These are phyloP conservation scores for Mactromeris polynyma DNA, from an alignment of 2,888 invertebrate species.

Conservation along the genomic window DNA sequence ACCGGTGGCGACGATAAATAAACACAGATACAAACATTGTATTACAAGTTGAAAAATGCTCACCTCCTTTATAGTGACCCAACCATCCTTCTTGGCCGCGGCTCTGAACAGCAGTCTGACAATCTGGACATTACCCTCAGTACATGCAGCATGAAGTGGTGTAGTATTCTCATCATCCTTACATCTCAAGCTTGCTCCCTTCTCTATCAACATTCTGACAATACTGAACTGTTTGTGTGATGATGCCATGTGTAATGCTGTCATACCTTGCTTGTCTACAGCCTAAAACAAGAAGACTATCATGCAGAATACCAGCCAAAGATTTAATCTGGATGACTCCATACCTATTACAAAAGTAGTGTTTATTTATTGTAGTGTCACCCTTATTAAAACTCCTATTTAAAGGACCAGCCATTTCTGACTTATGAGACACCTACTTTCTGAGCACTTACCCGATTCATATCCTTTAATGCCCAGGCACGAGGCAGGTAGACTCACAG, in stretches of 20 bases:
- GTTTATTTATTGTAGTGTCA: too few relatives aligned
- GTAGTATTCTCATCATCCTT: slow-evolving; percentile 89
- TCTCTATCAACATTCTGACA: slow-evolving; percentile 87
- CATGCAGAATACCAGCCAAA: background rate
- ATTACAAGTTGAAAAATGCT: slow-evolving; percentile 57
- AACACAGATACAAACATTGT: too few relatives aligned
- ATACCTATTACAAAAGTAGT: too few relatives aligned
- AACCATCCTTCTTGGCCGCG: slow-evolving; percentile 89
- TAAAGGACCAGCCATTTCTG: too few relatives aligned
- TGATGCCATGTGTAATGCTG: slow-evolving; percentile 90
- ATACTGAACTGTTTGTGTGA: slow-evolving; percentile 85
- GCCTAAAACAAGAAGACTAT: slow-evolving; percentile 77
- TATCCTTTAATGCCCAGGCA: too few relatives aligned
- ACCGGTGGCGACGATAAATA: too few relatives aligned
- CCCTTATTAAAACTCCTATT: too few relatives aligned
- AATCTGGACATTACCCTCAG: slow-evolving; percentile 89
- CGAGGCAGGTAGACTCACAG: too few relatives aligned
- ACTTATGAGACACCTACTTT: too few relatives aligned
- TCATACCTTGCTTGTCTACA: slow-evolving; percentile 91
- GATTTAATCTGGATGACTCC: background rate
- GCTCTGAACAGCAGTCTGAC: slow-evolving; percentile 90
- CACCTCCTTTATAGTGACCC: slow-evolving; percentile 87
- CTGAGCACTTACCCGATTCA: too few relatives aligned
- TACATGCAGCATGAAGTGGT: slow-evolving; percentile 94
- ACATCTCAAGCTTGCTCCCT: slow-evolving; percentile 90